These are phyloP conservation scores for Luidia sarsii DNA, from an alignment of 53 echinoderm and acorn worm species.

Conservation along the genomic window DNA sequence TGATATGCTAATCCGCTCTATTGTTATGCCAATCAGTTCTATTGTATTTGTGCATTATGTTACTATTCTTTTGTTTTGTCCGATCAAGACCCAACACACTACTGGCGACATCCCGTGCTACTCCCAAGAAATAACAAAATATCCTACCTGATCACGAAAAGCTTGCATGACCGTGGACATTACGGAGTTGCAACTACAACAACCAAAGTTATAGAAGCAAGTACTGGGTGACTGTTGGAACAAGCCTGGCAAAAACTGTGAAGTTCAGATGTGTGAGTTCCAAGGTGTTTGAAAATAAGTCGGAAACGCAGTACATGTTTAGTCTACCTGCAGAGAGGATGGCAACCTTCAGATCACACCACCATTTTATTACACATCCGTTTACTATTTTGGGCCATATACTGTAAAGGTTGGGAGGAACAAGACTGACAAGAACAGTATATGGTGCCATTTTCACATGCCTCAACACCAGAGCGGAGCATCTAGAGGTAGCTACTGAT, in stretches of 20 bases:
- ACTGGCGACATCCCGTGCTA: slow-evolving; percentile 55
- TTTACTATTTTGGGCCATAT: slow-evolving; percentile 56
- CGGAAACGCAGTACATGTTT: slow-evolving; percentile 57
- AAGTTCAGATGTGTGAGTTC: slow-evolving; percentile 63
- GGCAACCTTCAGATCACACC: slow-evolving; percentile 47
- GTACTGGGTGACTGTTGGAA: slow-evolving; percentile 55
- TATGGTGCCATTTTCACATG: slow-evolving; percentile 63
- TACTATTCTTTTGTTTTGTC: too few species aligned
- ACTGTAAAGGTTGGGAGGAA: neutral
- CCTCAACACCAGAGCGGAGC: slow-evolving; percentile 68
- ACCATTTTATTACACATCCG: slow-evolving; percentile 58
- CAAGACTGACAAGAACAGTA: slow-evolving; percentile 29
- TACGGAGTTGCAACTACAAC: slow-evolving; percentile 64
- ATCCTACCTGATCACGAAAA: slow-evolving; percentile 55
- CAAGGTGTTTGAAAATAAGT: slow-evolving; percentile 56
- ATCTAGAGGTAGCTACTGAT: slow-evolving; percentile 68
- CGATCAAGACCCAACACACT: too few species aligned
- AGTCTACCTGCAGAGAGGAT: slow-evolving; percentile 58
- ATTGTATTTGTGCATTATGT: too few species aligned
- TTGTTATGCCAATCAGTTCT: too few species aligned
- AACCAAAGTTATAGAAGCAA: slow-evolving; percentile 58
- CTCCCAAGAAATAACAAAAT: slow-evolving; percentile 59
- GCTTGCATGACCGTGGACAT: slow-evolving; percentile 68
- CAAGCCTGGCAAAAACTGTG: slow-evolving; percentile 50
- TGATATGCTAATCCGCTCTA: too few species aligned